Base-by-base conservation (phyloP, 1,140 invertebrate genomes). In the Brachionus rotundiformis region DNA sequence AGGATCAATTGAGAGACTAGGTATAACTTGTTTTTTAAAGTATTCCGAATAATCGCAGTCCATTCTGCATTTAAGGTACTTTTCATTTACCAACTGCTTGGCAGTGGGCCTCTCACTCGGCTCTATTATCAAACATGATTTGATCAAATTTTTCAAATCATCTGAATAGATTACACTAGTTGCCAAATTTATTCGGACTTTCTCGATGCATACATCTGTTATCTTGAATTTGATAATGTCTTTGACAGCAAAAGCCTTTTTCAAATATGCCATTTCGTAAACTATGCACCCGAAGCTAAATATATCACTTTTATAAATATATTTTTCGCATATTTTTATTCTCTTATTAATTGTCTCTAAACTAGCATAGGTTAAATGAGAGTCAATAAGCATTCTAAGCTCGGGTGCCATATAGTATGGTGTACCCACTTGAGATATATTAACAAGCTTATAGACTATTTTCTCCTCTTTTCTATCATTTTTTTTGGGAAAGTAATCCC, bases 381-480 rank as follows among this genome's bases (percentile, higher is more conserved):
- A 79, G 7, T 79, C 76, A 23, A 79, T 79, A 19, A 79, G 29
- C 31, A 59, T 59, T 59, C 76, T 36, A 10, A 79, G 47, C 76
- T 79, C 76, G 8, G 76, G 76, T 29, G 76, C 76, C 31, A 79
- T 54, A 27, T 79, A 79, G 19, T 47, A 36, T 1, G 76, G 76
- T 19, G 76, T 79, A 8, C 76, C 76, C 8, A 79, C 76, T 63
- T 79, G 76, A 10, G 76, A 79, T 29, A 79, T 79, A 41, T 79
- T 79, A 16, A 79, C 54, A 19, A 79, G 47, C 16, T 79, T 79
- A 63, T 79, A 79, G 13, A 59, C 47, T 23, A 54, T 63, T 41
- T 41, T 36, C 5, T 59, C 33, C 31, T 79, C 41, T 16, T 44
- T 29, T 27, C 16, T 33, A 19, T 36, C 13, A 7, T 29, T 63